Evolutionary conservation across 2,888 invertebrate genomes (phyloP).

Genomic region (Parapristionchus giblindavisi): DNA sequence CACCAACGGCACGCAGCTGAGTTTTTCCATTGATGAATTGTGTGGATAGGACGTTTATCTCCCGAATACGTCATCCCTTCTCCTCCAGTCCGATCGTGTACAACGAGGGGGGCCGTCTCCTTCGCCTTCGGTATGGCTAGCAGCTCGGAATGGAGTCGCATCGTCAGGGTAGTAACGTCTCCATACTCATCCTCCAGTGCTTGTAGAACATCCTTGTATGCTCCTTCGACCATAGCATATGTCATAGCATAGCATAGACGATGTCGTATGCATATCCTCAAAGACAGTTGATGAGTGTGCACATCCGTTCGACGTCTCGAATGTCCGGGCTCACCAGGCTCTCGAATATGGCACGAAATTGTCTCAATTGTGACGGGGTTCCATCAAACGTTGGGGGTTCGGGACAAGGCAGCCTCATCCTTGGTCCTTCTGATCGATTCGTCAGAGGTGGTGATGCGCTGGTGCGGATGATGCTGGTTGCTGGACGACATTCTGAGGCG

Average conservation of each 20-base stretch:
- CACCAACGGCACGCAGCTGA: too few species aligned
- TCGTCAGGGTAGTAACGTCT: not conserved
- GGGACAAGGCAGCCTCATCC: not conserved
- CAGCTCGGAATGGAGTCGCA: not conserved
- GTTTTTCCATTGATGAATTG: too few species aligned
- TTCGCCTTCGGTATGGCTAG: not conserved
- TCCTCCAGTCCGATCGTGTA: too few species aligned
- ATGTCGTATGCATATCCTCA: not conserved
- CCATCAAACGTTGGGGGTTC: not conserved
- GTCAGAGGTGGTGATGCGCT: too few species aligned
- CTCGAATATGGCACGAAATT: not conserved
- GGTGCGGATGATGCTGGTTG: too few species aligned
- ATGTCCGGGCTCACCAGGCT: not conserved
- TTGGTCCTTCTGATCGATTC: not conserved
- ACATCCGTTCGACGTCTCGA: not conserved
- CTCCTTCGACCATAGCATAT: not conserved
- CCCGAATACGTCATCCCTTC: too few species aligned
- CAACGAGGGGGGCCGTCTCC: too few species aligned
- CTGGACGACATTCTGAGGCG: too few species aligned
- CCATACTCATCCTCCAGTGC: not conserved
- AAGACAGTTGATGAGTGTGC: not conserved
- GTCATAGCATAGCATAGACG: too few species aligned
- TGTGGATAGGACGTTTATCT: too few species aligned
- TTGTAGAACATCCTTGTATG: not conserved
- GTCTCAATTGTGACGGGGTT: not conserved